Evolutionary conservation across 2,888 invertebrate genomes (phyloP), one percentile per base, ranked within the genome.

Genomic region (Erpobdella octoculata): DNA sequence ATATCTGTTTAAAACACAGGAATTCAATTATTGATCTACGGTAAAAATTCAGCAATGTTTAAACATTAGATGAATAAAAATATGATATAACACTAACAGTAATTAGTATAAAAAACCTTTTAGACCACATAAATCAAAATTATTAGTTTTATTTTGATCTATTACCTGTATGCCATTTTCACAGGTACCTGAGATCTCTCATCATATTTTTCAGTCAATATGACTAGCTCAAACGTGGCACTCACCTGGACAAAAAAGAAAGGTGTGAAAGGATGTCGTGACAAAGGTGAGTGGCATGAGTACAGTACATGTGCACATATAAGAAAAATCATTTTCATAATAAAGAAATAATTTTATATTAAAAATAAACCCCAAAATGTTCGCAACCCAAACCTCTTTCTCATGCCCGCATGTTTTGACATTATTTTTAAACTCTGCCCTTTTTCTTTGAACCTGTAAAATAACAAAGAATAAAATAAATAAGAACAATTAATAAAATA

Each of bases 341-440:
- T 35, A 12, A 66, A 37, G 15, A 71, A n/a, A 35, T 62, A 46
- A n/a, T 25, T 12, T 25, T 15, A 66, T 41, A 21, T 67, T 48
- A 12, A 36, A n/a, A n/a, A n/a, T n/a, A n/a, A n/a, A n/a, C n/a
- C n/a, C n/a, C n/a, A n/a, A n/a, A n/a, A n/a, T n/a, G n/a, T n/a
- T n/a, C n/a, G n/a, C n/a, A n/a, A 33, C 1, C 28, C 37, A n/a
- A 9, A 65, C 65, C 38, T 65, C 37, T 25, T 25, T 36, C 8
- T 21, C n/a, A 8, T 4, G 25, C 1, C 53, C 53, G 9, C 18
- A 21, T 6, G 12, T 12, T 18, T 48, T 38, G 53, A 72, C 64
- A 18, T 70, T 58, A 6, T 61, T 65, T 25, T 35, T 31, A 71
- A 76, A 76, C 46, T 74, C 75, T 25, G 59, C 53, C 3, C 76